Base-by-base conservation (phyloP, 2,797 vertebrate genomes). In the Australoheros facetus region DNA sequence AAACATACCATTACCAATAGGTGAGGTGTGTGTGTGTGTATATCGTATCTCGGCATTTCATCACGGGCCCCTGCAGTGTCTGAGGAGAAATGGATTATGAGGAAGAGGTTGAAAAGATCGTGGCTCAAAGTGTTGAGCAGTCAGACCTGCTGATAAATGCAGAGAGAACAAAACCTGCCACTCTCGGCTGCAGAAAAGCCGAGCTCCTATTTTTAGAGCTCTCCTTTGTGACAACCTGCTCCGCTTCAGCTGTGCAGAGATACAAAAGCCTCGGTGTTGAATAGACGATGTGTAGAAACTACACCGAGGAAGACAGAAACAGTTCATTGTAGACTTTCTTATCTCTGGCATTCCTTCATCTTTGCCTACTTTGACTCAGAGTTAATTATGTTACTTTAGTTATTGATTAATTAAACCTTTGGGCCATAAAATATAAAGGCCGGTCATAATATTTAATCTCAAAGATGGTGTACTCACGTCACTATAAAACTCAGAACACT, bases 171-270 rank as follows among this genome's bases (percentile, higher is more conserved):
- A 69, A 90, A 91, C 90, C 93, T 93, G 93, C 94, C 94, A 91
- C 90, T 93, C 91, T 89, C 79, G 74, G 87, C 85, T 54, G 81
- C 91, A 85, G 91, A 91, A 91, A 89, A 93, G 82, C 89, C 9
- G 1, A 64, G 86, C 78, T 81, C 77, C 95, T 96, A 95, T 96
- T 95, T 96, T 95, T 95, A 95, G 95, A 93, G 80, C 83, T 42
- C 88, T 95, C 90, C 93, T 94, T 89, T 93, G 94, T 93, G 93
- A 93, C 90, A 91, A 86, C 90, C 88, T 91, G 90, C 92, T 87
- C 89, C 81, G 90, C 91, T 91, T 88, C 92, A 91, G 90, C 88
- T 89, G 88, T 80, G 84, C 81, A 13, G 55, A 71, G 85, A 90
- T 87, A 90, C 86, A 91, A 88, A 87, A 89, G 89, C 85, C 75